Percentiles rank a stretch among this genome's conserved stretches.
Evolutionary conservation across 2,113 vertebrate genomes (phyloP).

Genomic region (Silurus meridionalis): DNA sequence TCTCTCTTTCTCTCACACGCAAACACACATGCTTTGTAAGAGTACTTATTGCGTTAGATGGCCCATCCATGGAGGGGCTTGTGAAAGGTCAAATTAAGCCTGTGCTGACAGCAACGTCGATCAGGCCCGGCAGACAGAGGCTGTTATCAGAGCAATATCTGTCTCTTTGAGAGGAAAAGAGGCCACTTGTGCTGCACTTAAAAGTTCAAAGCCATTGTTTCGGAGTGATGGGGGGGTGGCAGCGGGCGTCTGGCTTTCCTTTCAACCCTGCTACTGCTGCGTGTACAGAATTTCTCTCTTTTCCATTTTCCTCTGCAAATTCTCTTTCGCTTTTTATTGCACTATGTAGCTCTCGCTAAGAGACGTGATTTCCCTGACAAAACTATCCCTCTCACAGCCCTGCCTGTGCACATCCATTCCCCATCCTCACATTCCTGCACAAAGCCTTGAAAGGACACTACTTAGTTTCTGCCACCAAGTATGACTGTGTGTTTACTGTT

Average conservation of each 20-base stretch:
- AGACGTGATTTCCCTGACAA: conserved; percentile 41
- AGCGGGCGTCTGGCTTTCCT: conserved; percentile 49
- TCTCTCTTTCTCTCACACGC: not conserved
- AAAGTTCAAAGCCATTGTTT: conserved; percentile 60
- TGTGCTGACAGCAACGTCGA: conserved; percentile 53
- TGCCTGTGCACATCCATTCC: conserved; percentile 5
- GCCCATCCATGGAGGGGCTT: conserved; percentile 40
- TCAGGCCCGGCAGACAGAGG: conserved; percentile 51
- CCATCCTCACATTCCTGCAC: not conserved
- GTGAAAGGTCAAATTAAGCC: conserved; percentile 58
- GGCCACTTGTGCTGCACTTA: conserved; percentile 58
- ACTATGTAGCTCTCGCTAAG: conserved; percentile 13
- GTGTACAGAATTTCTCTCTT: conserved; percentile 48
- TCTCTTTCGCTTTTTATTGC: conserved; percentile 44
- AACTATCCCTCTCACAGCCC: conserved; percentile 6
- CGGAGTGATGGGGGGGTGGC: conserved; percentile 50
- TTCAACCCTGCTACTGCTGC: conserved; percentile 34
- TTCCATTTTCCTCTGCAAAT: conserved; percentile 51
- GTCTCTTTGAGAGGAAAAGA: conserved; percentile 54
- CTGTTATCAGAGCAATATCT: conserved; percentile 60
- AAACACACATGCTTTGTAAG: conserved; percentile 19
- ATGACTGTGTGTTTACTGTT: conserved; percentile 29
- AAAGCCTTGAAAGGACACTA: conserved; percentile 1
- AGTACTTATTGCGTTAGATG: conserved; percentile 41
- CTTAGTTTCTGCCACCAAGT: not conserved